Conservation (phyloP, 2,113 vertebrate species). For the Eubucco bourcierii region DNA sequence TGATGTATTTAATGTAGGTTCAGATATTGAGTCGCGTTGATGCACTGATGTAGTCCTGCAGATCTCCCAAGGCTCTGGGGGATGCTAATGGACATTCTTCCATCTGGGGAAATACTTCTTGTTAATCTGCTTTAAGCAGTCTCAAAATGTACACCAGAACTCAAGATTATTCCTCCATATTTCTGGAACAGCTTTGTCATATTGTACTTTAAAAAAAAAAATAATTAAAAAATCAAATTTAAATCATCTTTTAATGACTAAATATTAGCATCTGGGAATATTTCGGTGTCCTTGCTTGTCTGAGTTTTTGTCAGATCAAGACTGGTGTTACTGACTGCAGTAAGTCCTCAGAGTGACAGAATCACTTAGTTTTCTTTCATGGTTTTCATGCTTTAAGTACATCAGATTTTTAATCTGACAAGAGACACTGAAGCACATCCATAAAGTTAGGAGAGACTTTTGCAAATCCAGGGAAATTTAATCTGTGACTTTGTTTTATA, state of each 20-base stretch:
- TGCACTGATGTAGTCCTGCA: background rate
- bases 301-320: slow-evolving; percentile 10
- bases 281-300: background rate
- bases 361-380: slow-evolving; percentile 21
- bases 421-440: slow-evolving; percentile 3
- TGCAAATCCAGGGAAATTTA: slow-evolving; percentile 32
- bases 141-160: background rate
- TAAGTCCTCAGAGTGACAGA: slow-evolving; percentile 28
- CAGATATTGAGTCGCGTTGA: background rate
- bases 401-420: slow-evolving; percentile 45
- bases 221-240: background rate
- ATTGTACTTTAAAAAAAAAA: background rate
- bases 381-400: slow-evolving; percentile 20
- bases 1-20: background rate
- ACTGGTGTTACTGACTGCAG: background rate
- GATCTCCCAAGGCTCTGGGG: rapidly evolving
- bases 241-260: background rate
- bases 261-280: background rate
- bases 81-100: background rate
- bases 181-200: background rate
- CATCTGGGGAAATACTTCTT: background rate
- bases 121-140: background rate
- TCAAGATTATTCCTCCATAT: background rate
- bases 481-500: background rate
- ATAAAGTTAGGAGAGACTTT: slow-evolving; percentile 14